These are phyloP conservation scores for Lophius americanus DNA, from an alignment of 2,797 vertebrate genomes.

Conservation along the genomic window DNA sequence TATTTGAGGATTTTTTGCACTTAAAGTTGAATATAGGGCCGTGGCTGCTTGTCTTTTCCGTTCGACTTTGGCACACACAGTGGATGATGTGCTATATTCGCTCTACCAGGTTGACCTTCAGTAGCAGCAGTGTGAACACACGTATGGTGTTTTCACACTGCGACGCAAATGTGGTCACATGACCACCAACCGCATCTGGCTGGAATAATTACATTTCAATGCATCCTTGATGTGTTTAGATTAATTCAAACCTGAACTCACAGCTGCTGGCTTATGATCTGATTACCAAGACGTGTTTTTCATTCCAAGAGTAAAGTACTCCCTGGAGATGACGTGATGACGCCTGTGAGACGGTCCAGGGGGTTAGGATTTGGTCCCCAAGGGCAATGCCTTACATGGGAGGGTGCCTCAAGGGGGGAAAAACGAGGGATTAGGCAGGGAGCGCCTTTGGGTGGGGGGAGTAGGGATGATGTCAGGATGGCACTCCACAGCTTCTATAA, in stretches of 20 bases:
- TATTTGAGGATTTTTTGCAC: no score
- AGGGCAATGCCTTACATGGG: constrained; percentile 51
- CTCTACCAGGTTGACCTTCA: constrained; percentile 48
- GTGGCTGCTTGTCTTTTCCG: neutral
- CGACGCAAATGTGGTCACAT: constrained; percentile 41
- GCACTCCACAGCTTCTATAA: constrained; percentile 69
- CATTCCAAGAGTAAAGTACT: constrained; percentile 15
- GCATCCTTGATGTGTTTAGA: constrained; percentile 33
- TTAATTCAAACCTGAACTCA: constrained; percentile 62
- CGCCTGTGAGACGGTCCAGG: constrained; percentile 7
- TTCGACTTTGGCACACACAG: constrained; percentile 20
- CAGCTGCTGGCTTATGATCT: constrained; percentile 48
- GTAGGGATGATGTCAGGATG: constrained; percentile 53
- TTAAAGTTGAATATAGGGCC: constrained; percentile 7
- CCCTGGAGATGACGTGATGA: constrained; percentile 18
- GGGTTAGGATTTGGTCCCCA: constrained; percentile 16
- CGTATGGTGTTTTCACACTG: constrained; percentile 25
- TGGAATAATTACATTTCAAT: constrained; percentile 25
- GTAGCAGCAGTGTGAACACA: constrained; percentile 3
- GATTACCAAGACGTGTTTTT: constrained; percentile 32
- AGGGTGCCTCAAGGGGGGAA: constrained; percentile 30
- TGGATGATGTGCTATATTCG: constrained; percentile 31
- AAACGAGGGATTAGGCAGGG: constrained; percentile 51
- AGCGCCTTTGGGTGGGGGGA: constrained; percentile 32
- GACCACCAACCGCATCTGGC: constrained; percentile 8